phyloP scores from a whole-genome alignment of 1,140 invertebrate species.

The Drosophila neocordata region DNA sequence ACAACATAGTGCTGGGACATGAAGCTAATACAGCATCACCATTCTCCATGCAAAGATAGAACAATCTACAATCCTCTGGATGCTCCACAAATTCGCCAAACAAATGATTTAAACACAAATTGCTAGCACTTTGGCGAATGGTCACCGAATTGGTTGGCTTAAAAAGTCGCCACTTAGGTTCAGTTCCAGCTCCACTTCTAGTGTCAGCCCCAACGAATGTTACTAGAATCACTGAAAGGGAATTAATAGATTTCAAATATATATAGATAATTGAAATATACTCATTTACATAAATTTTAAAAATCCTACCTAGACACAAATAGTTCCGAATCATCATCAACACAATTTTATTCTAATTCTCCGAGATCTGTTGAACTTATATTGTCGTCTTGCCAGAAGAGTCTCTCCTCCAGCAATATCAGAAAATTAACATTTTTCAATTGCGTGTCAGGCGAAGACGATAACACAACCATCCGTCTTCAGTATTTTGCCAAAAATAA shows the following conservation, averaged over 20 bases:
- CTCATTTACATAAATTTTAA: background rate
- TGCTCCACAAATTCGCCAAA: constrained; percentile 69
- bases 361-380: constrained; percentile 53
- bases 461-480: constrained; percentile 42
- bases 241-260: too few relatives aligned
- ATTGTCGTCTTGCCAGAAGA: constrained; percentile 52
- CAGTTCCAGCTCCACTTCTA: background rate
- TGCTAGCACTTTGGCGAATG: constrained; percentile 56
- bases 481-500: constrained; percentile 42
- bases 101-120: constrained; percentile 56
- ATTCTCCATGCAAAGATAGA: constrained; percentile 70
- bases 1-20: constrained; percentile 72
- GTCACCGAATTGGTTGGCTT: constrained; percentile 71
- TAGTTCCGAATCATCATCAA: constrained; percentile 23
- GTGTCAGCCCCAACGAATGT: background rate
- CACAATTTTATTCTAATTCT: constrained; percentile 72
- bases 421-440: constrained; percentile 76
- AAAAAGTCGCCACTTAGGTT: constrained; percentile 19
- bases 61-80: constrained; percentile 64
- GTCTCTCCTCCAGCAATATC: constrained; percentile 40
- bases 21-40: constrained; percentile 70
- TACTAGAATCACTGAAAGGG: background rate
- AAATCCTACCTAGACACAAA: constrained; percentile 13
- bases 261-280: background rate
- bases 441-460: constrained; percentile 49